Conservation (phyloP, 2,113 vertebrate species). For the Myotis davidii region DNA sequence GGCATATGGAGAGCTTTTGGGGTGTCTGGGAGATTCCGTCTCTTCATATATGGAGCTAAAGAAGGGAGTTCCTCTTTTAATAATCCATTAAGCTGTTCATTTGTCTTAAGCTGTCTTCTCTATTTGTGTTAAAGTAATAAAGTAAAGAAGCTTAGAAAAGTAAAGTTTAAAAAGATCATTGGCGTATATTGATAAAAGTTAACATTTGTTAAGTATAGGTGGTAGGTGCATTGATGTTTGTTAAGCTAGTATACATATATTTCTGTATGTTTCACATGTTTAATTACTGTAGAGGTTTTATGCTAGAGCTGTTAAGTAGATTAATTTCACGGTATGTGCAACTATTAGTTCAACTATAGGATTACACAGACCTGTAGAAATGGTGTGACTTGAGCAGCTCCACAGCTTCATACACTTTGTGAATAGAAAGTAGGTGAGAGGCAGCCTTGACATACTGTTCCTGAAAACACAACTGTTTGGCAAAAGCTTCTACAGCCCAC, state of each 20-base stretch:
- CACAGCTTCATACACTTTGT: conserved; percentile 93
- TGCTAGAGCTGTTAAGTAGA: not conserved
- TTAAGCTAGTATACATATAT: not conserved
- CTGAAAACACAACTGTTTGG: conserved; percentile 95
- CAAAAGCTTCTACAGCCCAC: conserved; percentile 92
- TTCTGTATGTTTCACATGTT: not conserved
- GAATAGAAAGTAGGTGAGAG: conserved; percentile 94
- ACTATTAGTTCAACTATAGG: not conserved
- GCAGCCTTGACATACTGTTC: conserved; percentile 97
- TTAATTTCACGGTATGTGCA: not conserved
- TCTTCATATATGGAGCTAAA: not conserved
- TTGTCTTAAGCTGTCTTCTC: not conserved
- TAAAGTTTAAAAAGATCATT: not conserved
- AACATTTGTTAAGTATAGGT: not conserved
- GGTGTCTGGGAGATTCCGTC: not conserved
- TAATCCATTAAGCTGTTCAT: not conserved
- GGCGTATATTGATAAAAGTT: not conserved
- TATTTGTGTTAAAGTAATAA: not conserved
- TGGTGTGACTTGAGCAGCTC: conserved; percentile 92
- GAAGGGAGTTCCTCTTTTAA: not conserved
- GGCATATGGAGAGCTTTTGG: not conserved
- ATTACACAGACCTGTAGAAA: conserved; percentile 91
- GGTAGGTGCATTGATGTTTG: not conserved
- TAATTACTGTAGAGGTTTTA: not conserved
- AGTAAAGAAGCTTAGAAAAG: not conserved